phyloP scores from a whole-genome alignment of 2,113 vertebrate genomes.

The Uropsilus gracilis region DNA sequence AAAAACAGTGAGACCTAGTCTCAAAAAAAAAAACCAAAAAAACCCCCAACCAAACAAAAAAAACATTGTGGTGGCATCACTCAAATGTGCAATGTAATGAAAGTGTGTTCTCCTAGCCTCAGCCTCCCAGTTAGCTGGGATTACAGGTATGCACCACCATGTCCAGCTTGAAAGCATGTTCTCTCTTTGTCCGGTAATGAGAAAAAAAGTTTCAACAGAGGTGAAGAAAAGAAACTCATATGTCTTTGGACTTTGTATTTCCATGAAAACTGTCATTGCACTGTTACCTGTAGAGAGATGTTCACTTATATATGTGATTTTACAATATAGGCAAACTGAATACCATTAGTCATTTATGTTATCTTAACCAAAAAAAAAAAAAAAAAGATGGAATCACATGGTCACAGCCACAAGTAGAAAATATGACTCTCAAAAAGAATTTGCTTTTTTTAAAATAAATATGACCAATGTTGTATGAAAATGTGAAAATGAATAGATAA shows the following conservation, averaged over 20 bases:
- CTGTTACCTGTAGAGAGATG: not conserved
- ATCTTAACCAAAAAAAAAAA: not conserved
- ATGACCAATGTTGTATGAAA: no score
- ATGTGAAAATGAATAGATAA: no score
- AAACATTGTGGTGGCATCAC: not conserved
- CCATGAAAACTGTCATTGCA: conserved; percentile 15
- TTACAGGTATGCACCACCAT: no score
- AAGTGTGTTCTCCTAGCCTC: not conserved
- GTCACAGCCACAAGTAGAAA: not conserved
- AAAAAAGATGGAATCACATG: not conserved
- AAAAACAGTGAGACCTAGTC: no score
- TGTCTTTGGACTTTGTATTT: not conserved
- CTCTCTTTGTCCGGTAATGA: not conserved
- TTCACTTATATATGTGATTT: not conserved
- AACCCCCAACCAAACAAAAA: no score
- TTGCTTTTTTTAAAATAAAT: not conserved
- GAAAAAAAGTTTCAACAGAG: not conserved
- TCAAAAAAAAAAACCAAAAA: no score
- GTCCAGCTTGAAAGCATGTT: fast-evolving
- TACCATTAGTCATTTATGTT: conserved; percentile 9
- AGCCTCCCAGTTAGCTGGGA: no score
- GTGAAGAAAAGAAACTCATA: not conserved
- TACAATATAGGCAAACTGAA: not conserved
- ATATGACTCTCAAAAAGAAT: not conserved
- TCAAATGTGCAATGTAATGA: not conserved